A percentile compares a stretch with the other conserved stretches of the same genome.
phyloP scores from a whole-genome alignment of 1,140 invertebrate species.

The Cephus cinctus region DNA sequence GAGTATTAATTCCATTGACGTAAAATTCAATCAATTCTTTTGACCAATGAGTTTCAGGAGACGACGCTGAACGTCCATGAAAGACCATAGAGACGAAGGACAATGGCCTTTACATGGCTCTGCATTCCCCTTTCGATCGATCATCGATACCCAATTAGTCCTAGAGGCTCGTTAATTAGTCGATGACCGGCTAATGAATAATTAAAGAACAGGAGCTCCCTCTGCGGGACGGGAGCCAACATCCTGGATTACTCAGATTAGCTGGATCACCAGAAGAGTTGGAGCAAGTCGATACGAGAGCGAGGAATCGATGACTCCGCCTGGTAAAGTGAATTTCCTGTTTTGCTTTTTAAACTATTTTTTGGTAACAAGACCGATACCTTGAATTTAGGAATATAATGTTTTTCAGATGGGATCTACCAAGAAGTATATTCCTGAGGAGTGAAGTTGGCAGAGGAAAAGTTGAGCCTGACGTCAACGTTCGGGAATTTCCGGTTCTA shows the following conservation, averaged over 20 bases:
- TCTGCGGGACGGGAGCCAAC: not conserved
- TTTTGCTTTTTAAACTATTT: too few species aligned
- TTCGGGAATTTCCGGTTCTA: too few species aligned
- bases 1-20: not conserved
- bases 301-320: too few species aligned
- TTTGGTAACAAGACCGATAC: too few species aligned
- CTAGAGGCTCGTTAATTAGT: conserved; percentile 14
- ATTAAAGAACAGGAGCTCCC: conserved; percentile 7
- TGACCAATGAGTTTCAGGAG: not conserved
- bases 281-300: not conserved
- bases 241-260: not conserved
- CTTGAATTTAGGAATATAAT: too few species aligned
- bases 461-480: too few species aligned
- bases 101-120: too few species aligned
- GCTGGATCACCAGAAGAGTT: too few species aligned
- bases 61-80: not conserved
- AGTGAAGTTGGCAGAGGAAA: too few species aligned
- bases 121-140: conserved; percentile 9
- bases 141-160: conserved; percentile 13
- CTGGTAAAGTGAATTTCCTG: too few species aligned
- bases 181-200: conserved; percentile 2
- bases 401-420: too few species aligned
- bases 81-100: not conserved
- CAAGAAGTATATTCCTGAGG: too few species aligned
- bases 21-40: not conserved